Evolutionary conservation across 2,797 vertebrate genomes (phyloP).

Genomic region (Bradypus variegatus): DNA sequence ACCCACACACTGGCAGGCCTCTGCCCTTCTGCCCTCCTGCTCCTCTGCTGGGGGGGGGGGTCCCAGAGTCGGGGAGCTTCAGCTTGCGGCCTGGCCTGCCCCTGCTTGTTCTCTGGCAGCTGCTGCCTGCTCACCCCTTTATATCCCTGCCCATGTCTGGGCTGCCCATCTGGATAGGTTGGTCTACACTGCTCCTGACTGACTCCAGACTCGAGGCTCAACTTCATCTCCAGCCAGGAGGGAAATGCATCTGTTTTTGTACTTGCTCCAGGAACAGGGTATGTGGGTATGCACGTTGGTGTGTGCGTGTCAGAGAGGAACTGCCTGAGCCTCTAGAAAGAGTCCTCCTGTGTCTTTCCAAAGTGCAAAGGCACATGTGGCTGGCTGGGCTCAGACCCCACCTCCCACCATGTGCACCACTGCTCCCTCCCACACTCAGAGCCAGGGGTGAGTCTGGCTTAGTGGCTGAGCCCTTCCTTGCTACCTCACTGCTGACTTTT

Average conservation of each 20-base stretch:
- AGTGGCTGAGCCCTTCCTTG: neutral
- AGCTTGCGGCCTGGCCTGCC: neutral
- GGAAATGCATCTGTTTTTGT: neutral
- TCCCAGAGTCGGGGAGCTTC: neutral
- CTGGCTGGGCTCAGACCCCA: neutral
- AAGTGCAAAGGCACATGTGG: neutral
- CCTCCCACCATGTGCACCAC: too few species aligned
- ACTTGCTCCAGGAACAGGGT: neutral
- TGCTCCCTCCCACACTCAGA: neutral
- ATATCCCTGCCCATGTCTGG: neutral
- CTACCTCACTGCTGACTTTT: neutral
- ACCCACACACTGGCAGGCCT: neutral
- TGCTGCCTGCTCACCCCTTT: neutral
- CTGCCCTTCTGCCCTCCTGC: neutral
- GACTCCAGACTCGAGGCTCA: neutral
- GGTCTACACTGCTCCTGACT: neutral
- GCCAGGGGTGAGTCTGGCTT: fast-evolving
- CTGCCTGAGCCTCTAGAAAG: neutral
- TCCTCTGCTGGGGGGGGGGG: neutral
- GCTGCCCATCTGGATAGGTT: neutral
- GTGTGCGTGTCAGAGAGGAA: neutral
- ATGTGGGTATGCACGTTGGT: neutral
- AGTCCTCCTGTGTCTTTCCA: neutral
- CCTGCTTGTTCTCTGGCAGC: neutral
- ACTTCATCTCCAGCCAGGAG: neutral